Conservation (phyloP, 2,113 vertebrate genomes). For the Connochaetes taurinus region DNA sequence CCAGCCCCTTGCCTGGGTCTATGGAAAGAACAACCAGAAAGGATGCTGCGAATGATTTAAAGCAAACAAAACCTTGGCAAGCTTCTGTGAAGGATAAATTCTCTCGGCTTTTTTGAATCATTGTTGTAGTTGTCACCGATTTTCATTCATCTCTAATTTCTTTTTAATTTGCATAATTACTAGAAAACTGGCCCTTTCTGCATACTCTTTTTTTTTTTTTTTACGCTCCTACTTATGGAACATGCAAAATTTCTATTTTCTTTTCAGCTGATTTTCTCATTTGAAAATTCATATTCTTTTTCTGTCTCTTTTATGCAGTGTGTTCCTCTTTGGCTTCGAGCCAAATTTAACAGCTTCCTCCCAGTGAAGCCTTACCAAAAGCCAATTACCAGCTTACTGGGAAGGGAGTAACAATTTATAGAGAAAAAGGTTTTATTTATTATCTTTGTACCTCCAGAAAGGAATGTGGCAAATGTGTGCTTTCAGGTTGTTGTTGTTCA, state of each 20-base stretch:
- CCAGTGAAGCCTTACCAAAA: neutral
- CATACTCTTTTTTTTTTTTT: neutral
- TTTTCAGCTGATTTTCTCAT: neutral
- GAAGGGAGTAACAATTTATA: neutral
- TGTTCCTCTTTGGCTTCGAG: neutral
- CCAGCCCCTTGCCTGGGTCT: neutral
- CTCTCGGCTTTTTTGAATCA: neutral
- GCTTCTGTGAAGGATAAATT: neutral
- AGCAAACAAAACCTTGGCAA: neutral
- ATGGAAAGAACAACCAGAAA: neutral
- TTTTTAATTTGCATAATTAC: conserved; percentile 20
- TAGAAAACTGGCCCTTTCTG: neutral
- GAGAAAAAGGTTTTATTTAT: neutral
- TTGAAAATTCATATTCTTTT: neutral
- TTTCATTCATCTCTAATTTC: conserved; percentile 19
- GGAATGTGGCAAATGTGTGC: neutral
- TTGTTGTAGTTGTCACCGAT: neutral
- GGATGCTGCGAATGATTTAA: neutral
- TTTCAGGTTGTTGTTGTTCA: neutral
- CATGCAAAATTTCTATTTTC: neutral
- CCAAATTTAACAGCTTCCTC: neutral
- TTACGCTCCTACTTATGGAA: neutral
- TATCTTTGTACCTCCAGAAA: neutral
- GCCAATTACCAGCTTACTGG: neutral
- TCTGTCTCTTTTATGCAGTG: neutral